phyloP scores from a whole-genome alignment of 1,140 invertebrate species.

The Coelopa frigida region DNA sequence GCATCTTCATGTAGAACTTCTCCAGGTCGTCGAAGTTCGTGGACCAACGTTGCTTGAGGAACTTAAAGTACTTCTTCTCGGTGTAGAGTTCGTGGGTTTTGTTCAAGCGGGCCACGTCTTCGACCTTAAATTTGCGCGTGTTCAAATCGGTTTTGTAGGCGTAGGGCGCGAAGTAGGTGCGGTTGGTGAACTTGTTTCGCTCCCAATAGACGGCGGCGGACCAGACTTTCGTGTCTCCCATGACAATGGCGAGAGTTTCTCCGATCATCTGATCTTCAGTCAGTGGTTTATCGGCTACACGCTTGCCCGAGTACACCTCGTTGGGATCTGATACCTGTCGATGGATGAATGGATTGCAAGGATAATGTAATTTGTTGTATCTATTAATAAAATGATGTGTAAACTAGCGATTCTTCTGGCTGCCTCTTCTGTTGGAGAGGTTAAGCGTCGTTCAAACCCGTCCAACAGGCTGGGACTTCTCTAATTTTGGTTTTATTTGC shows the following conservation, averaged over 20 bases:
- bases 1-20: constrained; percentile 88
- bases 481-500: constrained; percentile 12
- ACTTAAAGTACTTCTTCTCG: constrained; percentile 78
- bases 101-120: constrained; percentile 78
- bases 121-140: constrained; percentile 75
- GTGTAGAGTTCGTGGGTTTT: constrained; percentile 75
- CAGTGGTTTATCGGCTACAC: constrained; percentile 78
- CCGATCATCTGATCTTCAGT: constrained; percentile 93
- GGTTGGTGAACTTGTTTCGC: constrained; percentile 88
- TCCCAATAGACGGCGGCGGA: constrained; percentile 92
- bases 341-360: background rate
- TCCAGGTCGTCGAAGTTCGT: constrained; percentile 88
- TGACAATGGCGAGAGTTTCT: constrained; percentile 81
- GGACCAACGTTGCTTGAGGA: constrained; percentile 85
- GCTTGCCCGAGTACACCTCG: constrained; percentile 88
- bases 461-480: constrained; percentile 8
- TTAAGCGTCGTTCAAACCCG: constrained; percentile 1
- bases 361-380: background rate
- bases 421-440: background rate
- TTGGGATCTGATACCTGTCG: constrained; percentile 78
- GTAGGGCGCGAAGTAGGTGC: constrained; percentile 88
- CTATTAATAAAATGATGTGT: too few species aligned
- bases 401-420: background rate
- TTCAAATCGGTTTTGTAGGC: constrained; percentile 83
- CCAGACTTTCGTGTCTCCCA: constrained; percentile 87